Base-by-base conservation (phyloP, 1,140 invertebrate genomes). In the Trichomalopsis sarcophagae region DNA sequence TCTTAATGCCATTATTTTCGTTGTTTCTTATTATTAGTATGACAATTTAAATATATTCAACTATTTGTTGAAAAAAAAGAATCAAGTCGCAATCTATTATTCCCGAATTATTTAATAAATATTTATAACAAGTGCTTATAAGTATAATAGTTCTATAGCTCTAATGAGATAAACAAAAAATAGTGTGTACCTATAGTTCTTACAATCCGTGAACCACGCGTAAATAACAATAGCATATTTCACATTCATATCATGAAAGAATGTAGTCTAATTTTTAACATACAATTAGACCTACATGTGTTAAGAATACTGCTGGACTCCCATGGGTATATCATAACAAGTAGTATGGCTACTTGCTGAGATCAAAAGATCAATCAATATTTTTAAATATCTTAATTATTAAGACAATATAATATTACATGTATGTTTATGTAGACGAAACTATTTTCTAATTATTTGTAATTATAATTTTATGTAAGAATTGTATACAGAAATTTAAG, bases 311-410 rank as follows among this genome's bases (percentile, higher is more conserved):
- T 79, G 68, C 44, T 50, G 47, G 30, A 55, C 14, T n/a, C 4
- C 66, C 44, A 55, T 6, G 27, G 17, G 27, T 75, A 74, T 40
- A 74, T 40, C 36, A 36, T 79, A 55, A 50, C 21, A 82, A 66
- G 71, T 88, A 82, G 75, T 83, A 86, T 81, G 83, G 66, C 13
- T 86, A 33, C 30, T 87, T 78, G 47, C 69, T 85, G 62, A 71
- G 44, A 82, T 87, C 11, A 78, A 85, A 84, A 30, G 21, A 30
- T 86, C 14, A 84, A 71, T 78, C 17, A 55, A 68, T 86, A 33
- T 55, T 68, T 84, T 75, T 76, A 55, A 84, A 86, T 77, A 78
- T 71, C 55, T 87, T 73, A 9, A 82, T 73, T 27, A 50, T 73
- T 81, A 73, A 77, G 84, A 44, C 5, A 36, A 36, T 36, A 84